phyloP scores from a whole-genome alignment of 1,140 invertebrate genomes.

The Dinoponera quadriceps region DNA sequence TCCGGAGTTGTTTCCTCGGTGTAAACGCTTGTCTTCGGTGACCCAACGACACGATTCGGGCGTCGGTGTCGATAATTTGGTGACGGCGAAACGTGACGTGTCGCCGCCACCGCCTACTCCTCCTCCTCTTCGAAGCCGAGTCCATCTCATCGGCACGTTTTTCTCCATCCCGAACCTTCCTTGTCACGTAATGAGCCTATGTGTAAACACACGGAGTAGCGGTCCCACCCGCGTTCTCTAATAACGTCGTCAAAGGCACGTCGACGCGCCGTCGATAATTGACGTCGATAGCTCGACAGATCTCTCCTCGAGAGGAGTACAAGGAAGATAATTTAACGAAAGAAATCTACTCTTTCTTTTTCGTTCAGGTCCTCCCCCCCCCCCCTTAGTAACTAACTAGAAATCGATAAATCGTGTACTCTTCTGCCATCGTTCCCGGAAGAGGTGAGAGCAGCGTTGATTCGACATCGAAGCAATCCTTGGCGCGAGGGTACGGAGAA shows the following conservation, averaged over 20 bases:
- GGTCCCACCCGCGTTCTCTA: constrained; percentile 70
- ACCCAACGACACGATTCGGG: constrained; percentile 67
- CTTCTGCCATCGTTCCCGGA: constrained; percentile 50
- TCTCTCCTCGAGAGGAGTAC: not conserved
- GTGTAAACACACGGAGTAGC: constrained; percentile 69
- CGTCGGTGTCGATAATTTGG: constrained; percentile 63
- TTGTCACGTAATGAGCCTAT: constrained; percentile 51
- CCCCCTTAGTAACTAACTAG: not conserved
- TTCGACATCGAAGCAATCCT: constrained; percentile 20
- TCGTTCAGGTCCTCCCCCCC: not conserved
- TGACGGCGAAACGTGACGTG: constrained; percentile 61
- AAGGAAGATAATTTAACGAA: not conserved
- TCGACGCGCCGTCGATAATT: constrained; percentile 1
- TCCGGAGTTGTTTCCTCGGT: too few species aligned
- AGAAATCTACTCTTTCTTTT: too few species aligned
- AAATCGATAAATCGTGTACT: constrained; percentile 40
- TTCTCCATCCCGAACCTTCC: constrained; percentile 43
- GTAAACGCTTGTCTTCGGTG: constrained; percentile 26
- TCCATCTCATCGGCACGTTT: not conserved
- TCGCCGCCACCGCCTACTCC: not conserved
- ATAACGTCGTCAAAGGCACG: constrained; percentile 67
- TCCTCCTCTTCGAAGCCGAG: not conserved
- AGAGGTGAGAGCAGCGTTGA: constrained; percentile 43
- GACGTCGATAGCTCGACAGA: not conserved
- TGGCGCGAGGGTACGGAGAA: constrained; percentile 39